Percentiles rank a stretch among this genome's conserved stretches.
These are phyloP conservation scores for Micrasema minimum DNA, from an alignment of 1,140 invertebrate species.

Conservation along the genomic window DNA sequence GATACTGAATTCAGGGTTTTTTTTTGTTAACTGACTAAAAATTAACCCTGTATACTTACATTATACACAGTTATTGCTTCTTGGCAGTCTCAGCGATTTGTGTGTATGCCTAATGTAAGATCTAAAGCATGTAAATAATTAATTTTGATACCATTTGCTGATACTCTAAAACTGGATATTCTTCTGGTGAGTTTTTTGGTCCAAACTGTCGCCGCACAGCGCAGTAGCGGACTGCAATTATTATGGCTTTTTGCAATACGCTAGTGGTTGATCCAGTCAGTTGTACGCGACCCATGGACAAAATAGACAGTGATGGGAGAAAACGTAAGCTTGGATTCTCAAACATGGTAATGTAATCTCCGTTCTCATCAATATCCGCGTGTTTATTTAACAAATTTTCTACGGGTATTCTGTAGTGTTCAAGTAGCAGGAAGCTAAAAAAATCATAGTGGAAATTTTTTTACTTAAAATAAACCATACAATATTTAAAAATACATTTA, in stretches of 20 bases:
- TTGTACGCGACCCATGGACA: constrained; percentile 73
- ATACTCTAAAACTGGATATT: constrained; percentile 86
- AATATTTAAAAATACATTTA: too few relatives aligned
- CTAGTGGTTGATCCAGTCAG: constrained; percentile 68
- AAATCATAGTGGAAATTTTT: too few relatives aligned
- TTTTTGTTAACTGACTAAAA: too few relatives aligned
- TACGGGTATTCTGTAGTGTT: constrained; percentile 84
- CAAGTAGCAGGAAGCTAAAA: constrained; percentile 82
- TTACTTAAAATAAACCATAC: too few relatives aligned
- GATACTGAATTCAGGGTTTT: too few relatives aligned
- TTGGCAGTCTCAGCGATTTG: too few relatives aligned
- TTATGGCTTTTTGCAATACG: constrained; percentile 74
- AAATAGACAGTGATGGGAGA: constrained; percentile 82
- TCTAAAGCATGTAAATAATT: too few relatives aligned
- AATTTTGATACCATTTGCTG: constrained; percentile 79
- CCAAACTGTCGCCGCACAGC: constrained; percentile 86
- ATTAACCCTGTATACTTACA: too few relatives aligned
- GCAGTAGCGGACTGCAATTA: constrained; percentile 84
- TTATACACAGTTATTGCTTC: too few relatives aligned
- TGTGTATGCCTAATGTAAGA: too few relatives aligned
- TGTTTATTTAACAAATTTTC: constrained; percentile 84
- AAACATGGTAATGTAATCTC: constrained; percentile 80
- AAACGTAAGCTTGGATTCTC: constrained; percentile 83
- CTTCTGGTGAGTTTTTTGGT: constrained; percentile 65
- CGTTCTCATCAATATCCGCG: constrained; percentile 86